Base-by-base conservation (phyloP, 2,888 invertebrate genomes). In the Limnephilus marmoratus region DNA sequence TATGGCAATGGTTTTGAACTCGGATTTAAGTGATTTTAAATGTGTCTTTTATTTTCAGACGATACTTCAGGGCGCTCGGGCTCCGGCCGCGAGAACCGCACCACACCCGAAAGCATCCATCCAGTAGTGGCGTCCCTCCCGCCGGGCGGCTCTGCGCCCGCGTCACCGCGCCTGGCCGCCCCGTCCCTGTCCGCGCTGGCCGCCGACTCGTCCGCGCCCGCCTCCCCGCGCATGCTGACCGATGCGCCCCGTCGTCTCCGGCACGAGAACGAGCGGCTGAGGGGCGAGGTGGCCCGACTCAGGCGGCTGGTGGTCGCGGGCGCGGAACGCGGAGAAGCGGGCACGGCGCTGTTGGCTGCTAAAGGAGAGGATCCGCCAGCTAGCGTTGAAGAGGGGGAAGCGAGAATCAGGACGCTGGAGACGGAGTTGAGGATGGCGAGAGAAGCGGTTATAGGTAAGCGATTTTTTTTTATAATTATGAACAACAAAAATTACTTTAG, bases 341-440 rank as follows among this genome's bases (percentile, higher is more conserved):
- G 96, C 3, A 95, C 95, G 2, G 94, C 95, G 5, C 94, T 96
- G 81, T 94, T 96, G 83, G 97, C 97, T 92, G 96, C 97, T 53
- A 96, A 97, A 49, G 96, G 97, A 90, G 96, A 96, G n/a, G 96
- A 97, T 18, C 45, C 95, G 95, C 90, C 95, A 95, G 41, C 95
- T 95, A 91, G 96, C 96, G 91, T 94, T 94, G 94, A 95, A 94
- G 92, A 94, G 91, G 94, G 95, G 93, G 94, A 96, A 94, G 96
- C 96, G n/a, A 94, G 97, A 94, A 94, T 97, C 94, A 95, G 96
- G 92, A 97, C 96, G 92, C 95, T 97, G 88, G 97, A 98, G 94
- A 97, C 97, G 94, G 98, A 98, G 94, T 96, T 98, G 92, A 97
- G 97, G 93, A 96, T 98, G 93, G 98, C 98, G 34, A 97, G 98